phyloP scores from a whole-genome alignment of 2,888 invertebrate species.

The Melipona bicolor region DNA sequence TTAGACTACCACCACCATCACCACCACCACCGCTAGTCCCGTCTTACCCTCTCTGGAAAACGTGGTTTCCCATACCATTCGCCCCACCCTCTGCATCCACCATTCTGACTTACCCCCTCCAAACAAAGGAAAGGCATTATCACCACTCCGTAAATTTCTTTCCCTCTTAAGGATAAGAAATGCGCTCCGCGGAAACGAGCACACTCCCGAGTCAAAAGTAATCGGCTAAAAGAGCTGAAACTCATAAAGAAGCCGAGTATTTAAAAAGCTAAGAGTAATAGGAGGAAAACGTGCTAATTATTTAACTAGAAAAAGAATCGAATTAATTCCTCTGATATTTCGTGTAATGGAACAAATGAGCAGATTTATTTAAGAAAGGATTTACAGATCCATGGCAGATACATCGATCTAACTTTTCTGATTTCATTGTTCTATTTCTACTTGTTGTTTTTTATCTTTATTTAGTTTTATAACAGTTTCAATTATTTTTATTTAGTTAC shows the following conservation, averaged over 20 bases:
- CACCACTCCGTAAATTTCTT: conserved; percentile 55
- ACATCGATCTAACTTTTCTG: no score
- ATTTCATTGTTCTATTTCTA: no score
- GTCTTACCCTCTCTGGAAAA: conserved; percentile 78
- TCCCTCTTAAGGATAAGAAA: conserved; percentile 45
- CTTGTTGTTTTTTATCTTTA: no score
- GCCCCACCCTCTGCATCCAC: conserved; percentile 72
- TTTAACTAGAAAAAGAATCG: not conserved
- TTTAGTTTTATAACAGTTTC: no score
- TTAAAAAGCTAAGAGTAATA: not conserved
- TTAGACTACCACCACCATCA: conserved; percentile 76
- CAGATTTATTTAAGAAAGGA: not conserved
- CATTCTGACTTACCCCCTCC: conserved; percentile 75
- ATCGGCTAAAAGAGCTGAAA: conserved; percentile 1
- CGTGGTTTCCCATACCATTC: conserved; percentile 67
- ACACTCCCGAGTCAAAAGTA: not conserved
- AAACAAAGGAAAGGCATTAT: conserved; percentile 55
- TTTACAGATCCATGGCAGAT: not conserved
- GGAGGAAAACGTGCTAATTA: not conserved
- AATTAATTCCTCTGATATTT: not conserved
- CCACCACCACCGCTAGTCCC: conserved; percentile 67
- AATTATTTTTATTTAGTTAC: no score
- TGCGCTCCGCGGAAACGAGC: not conserved
- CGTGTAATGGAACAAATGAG: not conserved
- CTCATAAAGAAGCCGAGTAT: no score